phyloP scores from a whole-genome alignment of 2,797 vertebrate species.

The Sebastes oblongus region DNA sequence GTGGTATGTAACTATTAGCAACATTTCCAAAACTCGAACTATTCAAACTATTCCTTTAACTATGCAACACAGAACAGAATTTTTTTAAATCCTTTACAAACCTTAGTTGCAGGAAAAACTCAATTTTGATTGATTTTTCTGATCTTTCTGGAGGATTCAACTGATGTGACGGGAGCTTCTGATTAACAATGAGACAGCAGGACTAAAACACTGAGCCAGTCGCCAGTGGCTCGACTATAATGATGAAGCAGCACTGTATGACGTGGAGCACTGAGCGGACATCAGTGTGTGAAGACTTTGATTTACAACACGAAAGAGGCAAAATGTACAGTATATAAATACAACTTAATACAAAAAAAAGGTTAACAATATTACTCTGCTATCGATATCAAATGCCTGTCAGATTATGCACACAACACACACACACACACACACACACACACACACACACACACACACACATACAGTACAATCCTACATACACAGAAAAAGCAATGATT shows the following conservation, averaged over 20 bases:
- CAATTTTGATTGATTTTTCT: background rate
- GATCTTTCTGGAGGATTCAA: slow-evolving; percentile 31
- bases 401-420: slow-evolving; percentile 23
- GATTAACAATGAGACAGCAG: slow-evolving; percentile 59
- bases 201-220: slow-evolving; percentile 55
- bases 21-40: background rate
- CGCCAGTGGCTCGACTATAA: slow-evolving; percentile 41
- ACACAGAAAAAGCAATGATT: slow-evolving; percentile 31
- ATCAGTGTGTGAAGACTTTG: slow-evolving; percentile 55
- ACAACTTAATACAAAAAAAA: slow-evolving; percentile 61
- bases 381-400: slow-evolving; percentile 51
- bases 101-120: background rate
- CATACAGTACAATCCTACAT: slow-evolving; percentile 26
- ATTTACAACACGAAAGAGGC: slow-evolving; percentile 38
- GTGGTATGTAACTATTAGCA: background rate
- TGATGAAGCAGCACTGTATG: slow-evolving; percentile 53
- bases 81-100: background rate
- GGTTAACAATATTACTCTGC: slow-evolving; percentile 53
- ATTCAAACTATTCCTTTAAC: background rate
- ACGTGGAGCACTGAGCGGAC: slow-evolving; percentile 50
- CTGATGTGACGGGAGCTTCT: slow-evolving; percentile 43
- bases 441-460: slow-evolving; percentile 9
- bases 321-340: slow-evolving; percentile 73
- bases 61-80: background rate
- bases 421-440: slow-evolving; percentile 10